These are phyloP conservation scores for Bradypodion pumilum DNA, from an alignment of 2,797 vertebrate genomes.

Conservation along the genomic window DNA sequence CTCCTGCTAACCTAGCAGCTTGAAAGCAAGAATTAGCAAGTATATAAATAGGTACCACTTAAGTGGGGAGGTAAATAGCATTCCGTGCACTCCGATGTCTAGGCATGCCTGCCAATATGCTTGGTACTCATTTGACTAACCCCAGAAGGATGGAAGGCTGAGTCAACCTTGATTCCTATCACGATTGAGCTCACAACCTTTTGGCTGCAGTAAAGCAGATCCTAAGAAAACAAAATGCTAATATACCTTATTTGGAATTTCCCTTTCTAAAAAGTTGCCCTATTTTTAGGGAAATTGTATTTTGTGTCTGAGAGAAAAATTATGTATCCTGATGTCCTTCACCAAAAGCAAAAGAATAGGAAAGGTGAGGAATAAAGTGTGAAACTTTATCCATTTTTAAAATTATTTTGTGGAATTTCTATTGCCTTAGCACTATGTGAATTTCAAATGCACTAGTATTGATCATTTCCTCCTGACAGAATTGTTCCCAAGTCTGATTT, in stretches of 20 bases:
- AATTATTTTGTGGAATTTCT: constrained; percentile 13
- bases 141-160: no score
- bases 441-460: constrained; percentile 15
- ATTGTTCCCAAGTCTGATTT: constrained; percentile 41
- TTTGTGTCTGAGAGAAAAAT: background rate
- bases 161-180: no score
- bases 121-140: no score
- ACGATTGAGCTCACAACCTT: no score
- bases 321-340: background rate
- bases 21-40: no score
- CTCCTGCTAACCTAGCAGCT: no score
- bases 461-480: constrained; percentile 48
- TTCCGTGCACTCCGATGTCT: no score
- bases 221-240: background rate
- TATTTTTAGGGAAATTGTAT: background rate
- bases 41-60: no score
- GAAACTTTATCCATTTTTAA: background rate
- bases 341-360: background rate
- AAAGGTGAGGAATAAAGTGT: background rate
- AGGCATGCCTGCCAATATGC: no score
- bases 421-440: constrained; percentile 27
- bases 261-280: background rate
- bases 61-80: no score
- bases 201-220: background rate
- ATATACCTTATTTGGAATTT: background rate